phyloP scores from a whole-genome alignment of 2,888 invertebrate species.

The Cryptus armator region DNA sequence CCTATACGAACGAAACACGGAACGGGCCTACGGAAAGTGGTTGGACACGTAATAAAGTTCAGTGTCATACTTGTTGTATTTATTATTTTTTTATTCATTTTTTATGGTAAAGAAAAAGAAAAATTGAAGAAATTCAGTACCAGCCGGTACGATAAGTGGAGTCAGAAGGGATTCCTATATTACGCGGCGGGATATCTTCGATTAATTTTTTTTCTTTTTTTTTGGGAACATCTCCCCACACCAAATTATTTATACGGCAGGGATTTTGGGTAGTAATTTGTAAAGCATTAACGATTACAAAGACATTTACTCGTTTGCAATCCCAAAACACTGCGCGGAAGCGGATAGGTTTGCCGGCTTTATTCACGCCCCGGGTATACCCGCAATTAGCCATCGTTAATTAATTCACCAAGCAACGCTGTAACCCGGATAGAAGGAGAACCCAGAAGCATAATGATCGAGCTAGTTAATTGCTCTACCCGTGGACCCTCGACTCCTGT shows the following conservation, averaged over 20 bases:
- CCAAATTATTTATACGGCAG: background rate
- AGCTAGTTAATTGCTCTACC: slow-evolving; percentile 64
- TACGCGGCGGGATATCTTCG: too few species aligned
- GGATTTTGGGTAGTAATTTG: background rate
- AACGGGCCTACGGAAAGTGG: slow-evolving; percentile 41
- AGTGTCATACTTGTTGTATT: slow-evolving; percentile 76
- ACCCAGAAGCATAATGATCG: slow-evolving; percentile 60
- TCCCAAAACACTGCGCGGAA: background rate
- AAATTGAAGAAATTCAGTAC: background rate
- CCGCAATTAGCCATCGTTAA: slow-evolving; percentile 62
- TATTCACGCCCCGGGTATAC: slow-evolving; percentile 54
- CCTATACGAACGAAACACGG: slow-evolving; percentile 5
- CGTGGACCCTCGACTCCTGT: slow-evolving; percentile 48
- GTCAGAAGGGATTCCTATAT: too few species aligned
- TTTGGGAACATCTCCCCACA: too few species aligned
- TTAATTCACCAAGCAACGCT: slow-evolving; percentile 50
- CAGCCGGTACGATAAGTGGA: background rate
- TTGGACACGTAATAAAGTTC: slow-evolving; percentile 78
- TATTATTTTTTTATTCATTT: slow-evolving; percentile 35
- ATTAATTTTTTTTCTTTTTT: background rate
- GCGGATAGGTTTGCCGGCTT: slow-evolving; percentile 35
- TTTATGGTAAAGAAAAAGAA: background rate
- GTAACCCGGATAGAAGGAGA: slow-evolving; percentile 15
- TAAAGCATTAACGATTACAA: slow-evolving; percentile 34
- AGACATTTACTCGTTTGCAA: slow-evolving; percentile 24